Evolutionary conservation across 1,140 invertebrate species (phyloP).

Genomic region (Drosophila nasuta): DNA sequence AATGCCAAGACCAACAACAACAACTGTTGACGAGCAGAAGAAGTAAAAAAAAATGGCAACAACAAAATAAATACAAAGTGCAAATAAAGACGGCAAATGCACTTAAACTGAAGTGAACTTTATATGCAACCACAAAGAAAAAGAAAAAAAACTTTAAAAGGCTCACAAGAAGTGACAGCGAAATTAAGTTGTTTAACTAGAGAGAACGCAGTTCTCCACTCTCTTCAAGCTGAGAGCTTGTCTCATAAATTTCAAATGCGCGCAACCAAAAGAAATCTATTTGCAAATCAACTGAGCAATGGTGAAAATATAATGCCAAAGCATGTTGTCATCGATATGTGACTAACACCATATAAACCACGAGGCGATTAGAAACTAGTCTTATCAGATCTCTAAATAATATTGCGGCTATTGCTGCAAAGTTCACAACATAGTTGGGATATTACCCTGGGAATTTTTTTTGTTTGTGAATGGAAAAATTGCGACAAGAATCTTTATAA

Average conservation of each 20-base stretch:
- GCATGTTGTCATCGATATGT: conserved; percentile 24
- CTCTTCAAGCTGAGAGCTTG: background rate
- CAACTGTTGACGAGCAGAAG: conserved; percentile 28
- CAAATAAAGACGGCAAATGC: conserved; percentile 80
- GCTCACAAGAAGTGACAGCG: conserved; percentile 42
- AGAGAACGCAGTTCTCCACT: conserved; percentile 3
- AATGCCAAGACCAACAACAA: conserved; percentile 57
- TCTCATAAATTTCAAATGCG: conserved; percentile 24
- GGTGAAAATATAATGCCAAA: conserved; percentile 9
- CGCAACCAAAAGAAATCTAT: background rate
- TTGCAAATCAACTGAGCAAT: conserved; percentile 12
- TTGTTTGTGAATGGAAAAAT: background rate
- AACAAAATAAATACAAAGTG: conserved; percentile 75
- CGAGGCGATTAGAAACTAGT: conserved; percentile 2
- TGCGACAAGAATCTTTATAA: no score
- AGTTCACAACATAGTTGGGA: background rate
- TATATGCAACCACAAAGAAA: conserved; percentile 27
- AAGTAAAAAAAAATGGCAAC: conserved; percentile 57
- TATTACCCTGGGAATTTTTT: background rate
- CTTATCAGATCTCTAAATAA: conserved; percentile 16
- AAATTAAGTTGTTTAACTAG: conserved; percentile 52
- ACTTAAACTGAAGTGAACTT: conserved; percentile 79
- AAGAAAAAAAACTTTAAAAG: conserved; percentile 16
- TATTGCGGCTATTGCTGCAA: background rate
- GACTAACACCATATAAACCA: background rate